A percentile compares a stretch with the other conserved stretches of the same genome.
These are phyloP conservation scores for Scyliorhinus canicula DNA, from an alignment of 2,797 vertebrate genomes.

Conservation along the genomic window DNA sequence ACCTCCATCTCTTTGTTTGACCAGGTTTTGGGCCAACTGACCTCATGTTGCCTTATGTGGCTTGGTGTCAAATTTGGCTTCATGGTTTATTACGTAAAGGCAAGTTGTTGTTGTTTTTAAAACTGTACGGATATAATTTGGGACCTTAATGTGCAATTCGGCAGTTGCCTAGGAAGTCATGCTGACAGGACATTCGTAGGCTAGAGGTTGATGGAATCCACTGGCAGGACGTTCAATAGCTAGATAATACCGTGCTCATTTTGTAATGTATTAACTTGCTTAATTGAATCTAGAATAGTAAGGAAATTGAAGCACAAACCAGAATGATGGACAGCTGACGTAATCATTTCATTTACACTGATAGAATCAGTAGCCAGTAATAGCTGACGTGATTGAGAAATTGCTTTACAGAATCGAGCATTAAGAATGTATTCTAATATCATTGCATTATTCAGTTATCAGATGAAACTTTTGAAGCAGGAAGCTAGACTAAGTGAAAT, in stretches of 20 bases:
- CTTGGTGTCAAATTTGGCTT: too few relatives aligned
- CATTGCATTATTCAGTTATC: neutral
- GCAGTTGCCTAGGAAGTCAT: neutral
- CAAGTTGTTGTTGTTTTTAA: neutral
- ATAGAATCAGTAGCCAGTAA: neutral
- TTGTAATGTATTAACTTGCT: neutral
- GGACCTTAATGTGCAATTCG: neutral
- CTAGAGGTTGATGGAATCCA: neutral
- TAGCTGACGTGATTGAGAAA: neutral
- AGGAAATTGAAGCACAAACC: neutral
- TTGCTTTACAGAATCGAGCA: neutral
- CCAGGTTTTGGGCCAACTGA: too few relatives aligned
- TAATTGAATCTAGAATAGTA: neutral
- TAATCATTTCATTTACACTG: neutral
- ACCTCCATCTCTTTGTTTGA: too few relatives aligned
- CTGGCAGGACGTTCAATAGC: neutral
- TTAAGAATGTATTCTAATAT: neutral
- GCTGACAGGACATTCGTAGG: neutral
- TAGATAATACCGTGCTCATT: neutral
- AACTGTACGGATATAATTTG: neutral
- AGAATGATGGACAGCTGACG: neutral
- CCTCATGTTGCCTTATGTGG: too few relatives aligned
- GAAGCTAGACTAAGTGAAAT: neutral
- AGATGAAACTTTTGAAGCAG: neutral
- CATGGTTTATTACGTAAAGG: too few relatives aligned